These are phyloP conservation scores for Monochamus alternatus DNA, from an alignment of 2,888 invertebrate genomes.

Conservation along the genomic window DNA sequence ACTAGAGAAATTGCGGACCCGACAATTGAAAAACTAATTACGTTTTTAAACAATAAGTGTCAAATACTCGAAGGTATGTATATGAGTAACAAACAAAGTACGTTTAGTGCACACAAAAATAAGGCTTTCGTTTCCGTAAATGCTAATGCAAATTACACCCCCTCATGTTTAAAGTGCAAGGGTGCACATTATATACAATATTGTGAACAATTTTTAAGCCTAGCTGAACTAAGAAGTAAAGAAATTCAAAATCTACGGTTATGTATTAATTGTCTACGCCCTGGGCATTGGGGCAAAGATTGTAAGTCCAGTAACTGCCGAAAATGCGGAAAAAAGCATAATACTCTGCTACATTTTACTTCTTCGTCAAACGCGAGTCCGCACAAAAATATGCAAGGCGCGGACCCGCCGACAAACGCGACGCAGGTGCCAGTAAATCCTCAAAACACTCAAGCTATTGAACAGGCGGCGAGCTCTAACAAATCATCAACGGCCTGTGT, in stretches of 20 bases:
- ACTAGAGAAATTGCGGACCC: neutral
- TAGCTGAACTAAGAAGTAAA: neutral
- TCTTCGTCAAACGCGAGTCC: neutral
- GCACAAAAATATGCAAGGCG: too few species aligned
- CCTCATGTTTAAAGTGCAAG: too few species aligned
- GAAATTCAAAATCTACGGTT: neutral
- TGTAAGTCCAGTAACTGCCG: neutral
- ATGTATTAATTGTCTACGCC: neutral
- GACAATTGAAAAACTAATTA: neutral
- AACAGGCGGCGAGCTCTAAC: neutral
- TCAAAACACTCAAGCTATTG: neutral
- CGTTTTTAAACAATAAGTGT: neutral
- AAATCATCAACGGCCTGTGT: neutral
- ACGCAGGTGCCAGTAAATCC: neutral
- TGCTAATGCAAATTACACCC: too few species aligned
- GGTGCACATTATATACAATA: neutral
- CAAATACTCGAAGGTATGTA: neutral
- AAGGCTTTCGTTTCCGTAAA: neutral
- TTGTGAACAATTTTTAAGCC: neutral
- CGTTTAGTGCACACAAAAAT: neutral
- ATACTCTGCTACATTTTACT: neutral
- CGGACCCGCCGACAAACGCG: neutral
- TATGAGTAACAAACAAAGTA: neutral
- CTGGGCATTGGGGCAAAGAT: neutral
- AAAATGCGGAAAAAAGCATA: slow-evolving; percentile 2